Base-by-base conservation (phyloP, 2,113 vertebrate species). In the Calyptommatus sinebrachiatus region DNA sequence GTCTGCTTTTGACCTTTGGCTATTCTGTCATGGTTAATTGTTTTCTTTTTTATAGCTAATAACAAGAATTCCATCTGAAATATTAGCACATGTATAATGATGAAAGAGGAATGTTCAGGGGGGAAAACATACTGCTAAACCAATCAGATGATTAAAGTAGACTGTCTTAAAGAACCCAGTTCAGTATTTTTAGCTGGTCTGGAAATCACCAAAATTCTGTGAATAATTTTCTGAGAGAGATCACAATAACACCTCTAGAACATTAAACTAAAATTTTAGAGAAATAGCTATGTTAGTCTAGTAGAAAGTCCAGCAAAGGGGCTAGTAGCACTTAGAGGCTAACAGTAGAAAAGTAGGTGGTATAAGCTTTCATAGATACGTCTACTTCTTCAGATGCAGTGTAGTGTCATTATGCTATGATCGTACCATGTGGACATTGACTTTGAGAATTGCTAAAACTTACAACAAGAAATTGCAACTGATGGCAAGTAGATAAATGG, bases 41-140 rank as follows among this genome's bases (percentile, higher is more conserved):
- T 41, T 70, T 79, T 45, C 71, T 74, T 46, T n/a, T 81, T 73
- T 82, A 84, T 57, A 45, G 70, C 65, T 41, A 50, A 84, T 76
- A 50, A 87, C 72, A 8, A 85, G 3, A 26, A 20, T 26, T 78
- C 81, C 69, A 66, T 4, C 60, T 82, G 2, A 80, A 48, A 83
- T 61, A 35, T 20, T 41, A 76, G 18, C 21, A 71, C 28, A 76
- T 5, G 4, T 8, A 0, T 60, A 20, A n/a, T 75, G 60, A 81
- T 81, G 20, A 70, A 78, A 75, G 4, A 71, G 53, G 72, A 20
- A 11, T 8, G 60, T n/a, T 77, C 46, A 82, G 53, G 16, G 18
- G 53, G 35, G 53, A 57, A 57, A 71, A 83, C 5, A 80, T 24
- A 67, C 24, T 65, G 20, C 26, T 83, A 22, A 82, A 28, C 48